A percentile compares a stretch with the other conserved stretches of the same genome.
These are phyloP conservation scores for Vulpes ferrilata DNA, from an alignment of 2,113 vertebrate genomes.

Conservation along the genomic window DNA sequence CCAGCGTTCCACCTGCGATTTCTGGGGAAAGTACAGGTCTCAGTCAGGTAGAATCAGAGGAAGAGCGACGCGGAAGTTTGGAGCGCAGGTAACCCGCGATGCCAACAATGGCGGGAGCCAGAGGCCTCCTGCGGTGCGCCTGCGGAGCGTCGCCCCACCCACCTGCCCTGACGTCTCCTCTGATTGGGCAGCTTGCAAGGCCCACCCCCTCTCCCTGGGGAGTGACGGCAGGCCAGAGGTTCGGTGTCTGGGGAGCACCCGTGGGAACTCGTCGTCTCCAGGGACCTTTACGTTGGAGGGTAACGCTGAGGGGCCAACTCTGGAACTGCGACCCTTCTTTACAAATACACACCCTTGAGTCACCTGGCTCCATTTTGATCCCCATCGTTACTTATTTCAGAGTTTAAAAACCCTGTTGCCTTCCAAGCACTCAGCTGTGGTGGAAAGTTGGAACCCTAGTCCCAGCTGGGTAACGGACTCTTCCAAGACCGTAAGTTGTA, in stretches of 20 bases:
- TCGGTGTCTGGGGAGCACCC: neutral
- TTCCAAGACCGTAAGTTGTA: neutral
- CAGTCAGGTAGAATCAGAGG: neutral
- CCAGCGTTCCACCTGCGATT: neutral
- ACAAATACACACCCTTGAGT: neutral
- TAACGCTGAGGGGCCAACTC: neutral
- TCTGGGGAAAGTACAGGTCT: neutral
- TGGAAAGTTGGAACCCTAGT: neutral
- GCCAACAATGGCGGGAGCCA: neutral
- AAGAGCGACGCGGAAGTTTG: neutral
- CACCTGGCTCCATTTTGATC: neutral
- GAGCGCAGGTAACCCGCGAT: neutral
- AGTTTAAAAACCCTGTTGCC: neutral
- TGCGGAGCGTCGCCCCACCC: neutral
- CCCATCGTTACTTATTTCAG: neutral
- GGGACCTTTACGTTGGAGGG: neutral
- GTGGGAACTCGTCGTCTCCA: neutral
- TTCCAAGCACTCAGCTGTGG: neutral
- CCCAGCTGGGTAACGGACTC: neutral
- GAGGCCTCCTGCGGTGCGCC: rapidly evolving
- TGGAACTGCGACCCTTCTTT: neutral
- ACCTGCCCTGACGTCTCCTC: neutral
- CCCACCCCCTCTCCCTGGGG: neutral
- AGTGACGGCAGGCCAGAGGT: neutral
- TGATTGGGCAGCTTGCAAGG: neutral